Conservation (phyloP, 2,888 invertebrate species). For the Eumerus sabulonum region DNA sequence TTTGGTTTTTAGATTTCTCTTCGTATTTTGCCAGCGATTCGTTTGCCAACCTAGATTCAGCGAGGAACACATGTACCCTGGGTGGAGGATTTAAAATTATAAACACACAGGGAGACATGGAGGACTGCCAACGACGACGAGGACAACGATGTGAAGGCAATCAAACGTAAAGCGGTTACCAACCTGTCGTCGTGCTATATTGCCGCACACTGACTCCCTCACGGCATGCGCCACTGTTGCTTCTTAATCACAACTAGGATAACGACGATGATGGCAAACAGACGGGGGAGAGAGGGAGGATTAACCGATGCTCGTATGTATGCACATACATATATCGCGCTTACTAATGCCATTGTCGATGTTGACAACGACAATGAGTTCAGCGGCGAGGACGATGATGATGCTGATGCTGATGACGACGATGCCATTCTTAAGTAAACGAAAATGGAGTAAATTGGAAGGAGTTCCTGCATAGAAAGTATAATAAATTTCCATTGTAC, state of each 20-base stretch:
- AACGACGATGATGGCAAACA: not conserved
- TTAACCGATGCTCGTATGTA: not conserved
- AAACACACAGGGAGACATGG: slow-evolving; percentile 28
- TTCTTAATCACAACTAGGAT: slow-evolving; percentile 9
- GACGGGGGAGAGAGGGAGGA: not conserved
- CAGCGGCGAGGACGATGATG: slow-evolving; percentile 23
- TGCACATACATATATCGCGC: too few species aligned
- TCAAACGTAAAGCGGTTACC: slow-evolving; percentile 54
- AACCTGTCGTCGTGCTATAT: slow-evolving; percentile 30
- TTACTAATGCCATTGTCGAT: not conserved
- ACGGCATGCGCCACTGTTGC: slow-evolving; percentile 43
- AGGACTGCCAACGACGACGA: slow-evolving; percentile 38
- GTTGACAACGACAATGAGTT: not conserved
- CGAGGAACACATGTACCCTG: slow-evolving; percentile 32
- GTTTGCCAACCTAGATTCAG: slow-evolving; percentile 29
- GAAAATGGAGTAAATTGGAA: slow-evolving; percentile 64
- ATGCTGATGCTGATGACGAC: slow-evolving; percentile 40
- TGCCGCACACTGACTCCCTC: slow-evolving; percentile 3
- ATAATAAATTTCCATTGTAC: slow-evolving; percentile 61
- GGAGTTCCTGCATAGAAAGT: slow-evolving; percentile 55
- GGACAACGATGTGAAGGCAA: slow-evolving; percentile 39
- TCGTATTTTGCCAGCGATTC: not conserved
- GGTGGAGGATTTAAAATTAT: slow-evolving; percentile 49
- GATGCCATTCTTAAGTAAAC: slow-evolving; percentile 65
- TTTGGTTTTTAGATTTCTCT: slow-evolving; percentile 60